These are phyloP conservation scores for Brachionus koreanus DNA, from an alignment of 1,140 invertebrate genomes.

Conservation along the genomic window DNA sequence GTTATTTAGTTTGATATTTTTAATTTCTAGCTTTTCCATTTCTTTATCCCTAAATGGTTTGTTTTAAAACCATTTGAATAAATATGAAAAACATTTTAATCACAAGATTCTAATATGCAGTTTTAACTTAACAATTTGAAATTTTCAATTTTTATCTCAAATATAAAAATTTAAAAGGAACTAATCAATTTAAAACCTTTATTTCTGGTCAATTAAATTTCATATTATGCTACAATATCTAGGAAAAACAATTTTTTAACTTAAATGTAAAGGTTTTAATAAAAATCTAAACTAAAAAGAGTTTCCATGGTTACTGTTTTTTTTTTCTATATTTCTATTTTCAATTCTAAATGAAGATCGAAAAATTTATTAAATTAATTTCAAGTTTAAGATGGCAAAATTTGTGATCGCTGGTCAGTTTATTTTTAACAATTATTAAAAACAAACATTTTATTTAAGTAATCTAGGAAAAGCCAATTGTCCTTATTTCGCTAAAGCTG, in stretches of 20 bases:
- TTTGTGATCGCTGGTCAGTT: constrained; percentile 44
- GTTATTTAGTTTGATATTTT: not conserved
- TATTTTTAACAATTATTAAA: not conserved
- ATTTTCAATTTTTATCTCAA: too few relatives aligned
- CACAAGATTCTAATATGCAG: not conserved
- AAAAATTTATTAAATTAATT: not conserved
- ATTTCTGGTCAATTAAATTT: not conserved
- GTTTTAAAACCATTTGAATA: not conserved
- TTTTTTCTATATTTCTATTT: constrained; percentile 4
- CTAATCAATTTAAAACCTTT: not conserved
- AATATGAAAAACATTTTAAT: not conserved
- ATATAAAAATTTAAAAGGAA: not conserved
- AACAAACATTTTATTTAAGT: not conserved
- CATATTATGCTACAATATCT: not conserved
- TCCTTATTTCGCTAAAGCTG: constrained; percentile 56
- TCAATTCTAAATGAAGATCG: not conserved
- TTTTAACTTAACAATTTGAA: constrained; percentile 12
- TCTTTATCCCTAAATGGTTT: not conserved
- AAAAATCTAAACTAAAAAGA: not conserved
- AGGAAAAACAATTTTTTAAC: not conserved
- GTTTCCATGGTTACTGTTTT: constrained; percentile 11
- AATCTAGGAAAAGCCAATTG: constrained; percentile 54
- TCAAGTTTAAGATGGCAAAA: constrained; percentile 34
- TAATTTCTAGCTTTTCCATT: constrained; percentile 18
- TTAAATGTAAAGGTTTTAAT: not conserved